phyloP scores from a whole-genome alignment of 2,888 invertebrate species.

The Heteromyza rotundicornis region DNA sequence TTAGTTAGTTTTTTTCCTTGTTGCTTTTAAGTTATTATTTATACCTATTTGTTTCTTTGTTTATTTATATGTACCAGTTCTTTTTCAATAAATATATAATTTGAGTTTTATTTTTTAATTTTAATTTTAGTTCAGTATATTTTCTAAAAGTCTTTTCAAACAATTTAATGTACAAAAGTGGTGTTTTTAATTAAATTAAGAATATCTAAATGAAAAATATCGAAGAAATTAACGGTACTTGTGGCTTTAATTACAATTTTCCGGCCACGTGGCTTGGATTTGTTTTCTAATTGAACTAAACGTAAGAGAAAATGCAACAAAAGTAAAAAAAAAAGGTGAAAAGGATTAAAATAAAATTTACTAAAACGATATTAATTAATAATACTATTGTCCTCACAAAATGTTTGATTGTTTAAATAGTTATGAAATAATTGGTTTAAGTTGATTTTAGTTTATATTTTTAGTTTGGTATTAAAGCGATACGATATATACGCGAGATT shows the following conservation, averaged over 20 bases:
- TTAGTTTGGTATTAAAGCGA: slow-evolving; percentile 33
- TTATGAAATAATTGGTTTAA: slow-evolving; percentile 1
- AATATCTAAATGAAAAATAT: slow-evolving; percentile 10
- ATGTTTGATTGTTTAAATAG: slow-evolving; percentile 24
- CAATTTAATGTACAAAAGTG: slow-evolving; percentile 30
- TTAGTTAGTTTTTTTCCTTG: too few species aligned
- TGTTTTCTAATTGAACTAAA: too few species aligned
- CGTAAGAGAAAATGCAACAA: background rate
- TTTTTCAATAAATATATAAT: slow-evolving; percentile 29
- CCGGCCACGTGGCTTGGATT: too few species aligned
- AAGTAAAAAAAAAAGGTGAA: background rate
- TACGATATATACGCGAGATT: slow-evolving; percentile 41
- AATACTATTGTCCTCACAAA: slow-evolving; percentile 34
- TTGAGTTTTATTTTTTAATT: too few species aligned
- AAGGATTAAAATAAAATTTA: background rate
- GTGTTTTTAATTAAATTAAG: slow-evolving; percentile 16
- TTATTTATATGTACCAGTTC: slow-evolving; percentile 12
- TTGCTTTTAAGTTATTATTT: slow-evolving; percentile 29
- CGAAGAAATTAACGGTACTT: slow-evolving; percentile 1
- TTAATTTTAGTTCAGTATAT: background rate
- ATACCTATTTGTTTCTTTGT: slow-evolving; percentile 27
- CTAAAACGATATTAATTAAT: slow-evolving; percentile 10
- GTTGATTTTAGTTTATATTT: slow-evolving; percentile 6
- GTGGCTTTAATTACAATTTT: background rate
- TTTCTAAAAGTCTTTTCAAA: slow-evolving; percentile 24